These are phyloP conservation scores for Automeris io DNA, from an alignment of 2,888 invertebrate genomes.

Conservation along the genomic window DNA sequence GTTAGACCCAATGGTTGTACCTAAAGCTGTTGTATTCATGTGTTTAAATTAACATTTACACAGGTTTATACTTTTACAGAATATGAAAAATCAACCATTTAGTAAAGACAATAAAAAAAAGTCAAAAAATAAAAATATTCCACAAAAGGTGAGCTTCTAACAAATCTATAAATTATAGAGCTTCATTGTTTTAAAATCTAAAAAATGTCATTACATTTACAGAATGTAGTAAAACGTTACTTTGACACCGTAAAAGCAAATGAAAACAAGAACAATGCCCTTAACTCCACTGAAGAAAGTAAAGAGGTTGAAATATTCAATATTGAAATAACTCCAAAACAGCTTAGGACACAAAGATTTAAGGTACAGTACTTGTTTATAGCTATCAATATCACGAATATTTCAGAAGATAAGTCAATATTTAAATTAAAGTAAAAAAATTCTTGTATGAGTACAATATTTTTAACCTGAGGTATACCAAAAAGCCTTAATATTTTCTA, in stretches of 20 bases:
- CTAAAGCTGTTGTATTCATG: too few species aligned
- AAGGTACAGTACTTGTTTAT: constrained; percentile 31
- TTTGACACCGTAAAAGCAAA: constrained; percentile 28
- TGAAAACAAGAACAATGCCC: constrained; percentile 12
- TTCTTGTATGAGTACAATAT: too few species aligned
- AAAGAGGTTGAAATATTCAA: constrained; percentile 49
- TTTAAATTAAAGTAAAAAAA: constrained; percentile 8
- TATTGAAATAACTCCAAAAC: constrained; percentile 45
- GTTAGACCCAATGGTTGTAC: too few species aligned
- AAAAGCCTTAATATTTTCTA: too few species aligned
- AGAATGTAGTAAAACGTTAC: constrained; percentile 43
- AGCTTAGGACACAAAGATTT: constrained; percentile 34
- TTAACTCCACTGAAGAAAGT: constrained; percentile 8
- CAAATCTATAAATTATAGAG: neutral
- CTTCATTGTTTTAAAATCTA: neutral
- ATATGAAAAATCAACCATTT: neutral
- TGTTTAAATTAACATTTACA: neutral
- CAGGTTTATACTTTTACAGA: neutral
- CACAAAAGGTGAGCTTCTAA: neutral
- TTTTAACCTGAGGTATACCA: too few species aligned
- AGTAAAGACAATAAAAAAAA: neutral
- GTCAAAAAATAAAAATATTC: neutral
- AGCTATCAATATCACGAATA: too few species aligned
- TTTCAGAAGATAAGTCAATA: constrained; percentile 7
- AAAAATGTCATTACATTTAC: constrained; percentile 14